Evolutionary conservation across 2,797 vertebrate species (phyloP).

Genomic region (Prunella strophiata): DNA sequence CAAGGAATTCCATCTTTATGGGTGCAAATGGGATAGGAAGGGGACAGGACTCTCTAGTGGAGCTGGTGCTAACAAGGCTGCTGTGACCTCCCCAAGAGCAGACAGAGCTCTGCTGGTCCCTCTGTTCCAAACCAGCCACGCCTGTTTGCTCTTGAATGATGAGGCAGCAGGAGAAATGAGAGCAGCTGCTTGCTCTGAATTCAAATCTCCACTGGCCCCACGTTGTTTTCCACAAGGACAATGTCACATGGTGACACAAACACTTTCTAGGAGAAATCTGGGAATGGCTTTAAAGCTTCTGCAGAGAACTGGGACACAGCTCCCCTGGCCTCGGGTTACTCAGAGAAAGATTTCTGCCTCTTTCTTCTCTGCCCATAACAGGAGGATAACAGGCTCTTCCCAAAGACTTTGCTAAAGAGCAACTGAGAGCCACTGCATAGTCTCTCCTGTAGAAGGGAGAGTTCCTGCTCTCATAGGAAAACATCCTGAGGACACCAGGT

Average conservation of each 20-base stretch:
- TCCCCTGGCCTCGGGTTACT: neutral
- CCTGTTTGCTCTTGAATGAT: neutral
- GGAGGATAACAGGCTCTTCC: neutral
- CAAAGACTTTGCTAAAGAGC: neutral
- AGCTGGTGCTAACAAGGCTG: neutral
- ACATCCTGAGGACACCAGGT: rapidly evolving
- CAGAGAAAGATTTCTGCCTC: neutral
- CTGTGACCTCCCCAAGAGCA: neutral
- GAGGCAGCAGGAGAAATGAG: neutral
- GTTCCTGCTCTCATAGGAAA: neutral
- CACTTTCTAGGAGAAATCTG: neutral
- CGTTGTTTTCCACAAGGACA: neutral
- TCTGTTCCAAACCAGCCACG: neutral
- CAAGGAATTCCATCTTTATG: neutral
- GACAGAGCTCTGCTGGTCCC: neutral
- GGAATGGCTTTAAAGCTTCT: neutral
- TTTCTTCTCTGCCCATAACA: neutral
- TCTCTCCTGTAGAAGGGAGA: neutral
- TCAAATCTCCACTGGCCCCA: neutral
- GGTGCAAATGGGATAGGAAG: neutral
- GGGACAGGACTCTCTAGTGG: neutral
- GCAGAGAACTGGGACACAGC: neutral
- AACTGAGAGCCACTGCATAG: neutral
- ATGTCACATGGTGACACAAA: neutral
- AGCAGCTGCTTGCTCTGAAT: neutral